A percentile compares a stretch with the other conserved stretches of the same genome.
phyloP scores from a whole-genome alignment of 2,888 invertebrate genomes.

The Diaprepes abbreviatus region DNA sequence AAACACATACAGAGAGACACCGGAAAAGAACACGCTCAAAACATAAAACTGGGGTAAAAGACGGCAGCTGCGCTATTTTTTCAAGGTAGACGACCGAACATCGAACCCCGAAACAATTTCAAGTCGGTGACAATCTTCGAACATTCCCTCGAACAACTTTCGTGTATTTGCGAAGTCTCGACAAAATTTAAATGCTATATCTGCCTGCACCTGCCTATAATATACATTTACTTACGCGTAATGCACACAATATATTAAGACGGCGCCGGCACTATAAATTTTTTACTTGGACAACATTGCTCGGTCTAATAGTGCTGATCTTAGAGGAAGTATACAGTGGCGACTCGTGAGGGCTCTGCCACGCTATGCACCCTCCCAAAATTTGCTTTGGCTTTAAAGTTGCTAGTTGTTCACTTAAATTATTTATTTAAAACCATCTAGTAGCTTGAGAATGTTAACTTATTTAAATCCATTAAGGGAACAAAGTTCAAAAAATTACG shows the following conservation, averaged over 20 bases:
- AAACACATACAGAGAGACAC: not conserved
- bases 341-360: no score
- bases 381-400: no score
- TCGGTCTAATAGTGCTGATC: constrained; percentile 12
- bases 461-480: no score
- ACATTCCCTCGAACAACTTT: no score
- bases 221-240: constrained; percentile 22
- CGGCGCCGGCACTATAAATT: constrained; percentile 35
- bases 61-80: constrained; percentile 26
- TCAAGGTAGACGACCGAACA: constrained; percentile 21
- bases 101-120: constrained; percentile 20
- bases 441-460: no score
- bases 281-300: constrained; percentile 24
- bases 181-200: constrained; percentile 20
- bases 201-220: constrained; percentile 30
- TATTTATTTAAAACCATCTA: no score
- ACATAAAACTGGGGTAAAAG: constrained; percentile 17
- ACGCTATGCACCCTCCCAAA: no score
- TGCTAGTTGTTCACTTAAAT: no score
- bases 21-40: constrained; percentile 4
- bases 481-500: no score
- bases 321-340: constrained; percentile 14
- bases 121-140: constrained; percentile 28
- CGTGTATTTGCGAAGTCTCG: constrained; percentile 28
- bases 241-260: constrained; percentile 37